A percentile compares a stretch with the other conserved stretches of the same genome.
Conservation (phyloP, 2,888 invertebrate genomes). For the Acleris sparsana region DNA sequence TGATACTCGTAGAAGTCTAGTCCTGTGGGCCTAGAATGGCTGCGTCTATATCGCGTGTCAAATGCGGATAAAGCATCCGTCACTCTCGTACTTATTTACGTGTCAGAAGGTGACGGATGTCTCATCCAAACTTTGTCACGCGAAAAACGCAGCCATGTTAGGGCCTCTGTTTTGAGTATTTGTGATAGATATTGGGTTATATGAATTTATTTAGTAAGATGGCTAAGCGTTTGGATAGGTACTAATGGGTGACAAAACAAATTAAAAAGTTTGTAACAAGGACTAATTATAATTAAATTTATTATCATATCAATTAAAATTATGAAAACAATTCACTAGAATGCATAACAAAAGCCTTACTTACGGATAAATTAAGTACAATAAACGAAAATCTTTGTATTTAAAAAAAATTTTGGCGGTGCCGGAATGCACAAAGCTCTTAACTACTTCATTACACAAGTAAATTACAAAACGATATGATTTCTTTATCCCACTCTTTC, state of each 20-base stretch:
- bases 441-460: constrained; percentile 72
- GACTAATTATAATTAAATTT: constrained; percentile 15
- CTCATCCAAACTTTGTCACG: no score
- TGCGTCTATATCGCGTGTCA: no score
- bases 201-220: constrained; percentile 13
- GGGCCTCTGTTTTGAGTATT: constrained; percentile 9
- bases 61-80: no score
- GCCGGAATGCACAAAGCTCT: constrained; percentile 69
- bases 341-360: constrained; percentile 50
- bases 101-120: no score
- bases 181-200: background rate
- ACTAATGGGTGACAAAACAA: constrained; percentile 19
- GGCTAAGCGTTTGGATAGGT: constrained; percentile 14
- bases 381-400: constrained; percentile 49
- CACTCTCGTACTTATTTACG: no score
- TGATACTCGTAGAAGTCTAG: background rate
- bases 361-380: constrained; percentile 53
- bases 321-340: constrained; percentile 43
- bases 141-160: no score
- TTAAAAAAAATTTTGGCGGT: constrained; percentile 59
- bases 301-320: constrained; percentile 14
- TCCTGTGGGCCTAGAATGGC: no score
- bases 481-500: constrained; percentile 78
- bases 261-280: constrained; percentile 18
- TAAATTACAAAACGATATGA: constrained; percentile 83